phyloP scores from a whole-genome alignment of 2,888 invertebrate genomes.

The Chalcis sispes region DNA sequence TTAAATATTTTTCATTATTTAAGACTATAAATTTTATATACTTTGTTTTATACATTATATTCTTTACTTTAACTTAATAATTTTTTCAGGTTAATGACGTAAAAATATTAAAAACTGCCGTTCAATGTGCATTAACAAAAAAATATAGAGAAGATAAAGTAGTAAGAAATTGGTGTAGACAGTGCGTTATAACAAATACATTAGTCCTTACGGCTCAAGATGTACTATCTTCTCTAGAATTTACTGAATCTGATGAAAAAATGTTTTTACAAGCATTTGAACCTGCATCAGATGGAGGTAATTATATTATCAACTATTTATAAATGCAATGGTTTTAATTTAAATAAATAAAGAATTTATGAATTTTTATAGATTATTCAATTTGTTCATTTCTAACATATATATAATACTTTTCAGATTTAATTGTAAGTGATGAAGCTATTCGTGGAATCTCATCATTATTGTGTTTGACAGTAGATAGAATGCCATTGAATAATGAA shows the following conservation, averaged over 20 bases:
- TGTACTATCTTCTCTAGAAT: conserved; percentile 60
- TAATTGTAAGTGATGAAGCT: conserved; percentile 74
- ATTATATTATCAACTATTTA: conserved; percentile 43
- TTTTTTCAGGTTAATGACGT: conserved; percentile 64
- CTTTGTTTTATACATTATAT: background rate
- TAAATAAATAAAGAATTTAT: too few species aligned
- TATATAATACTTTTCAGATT: conserved; percentile 69
- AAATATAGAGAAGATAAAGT: conserved; percentile 74
- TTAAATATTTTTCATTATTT: conserved; percentile 13
- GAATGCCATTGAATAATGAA: conserved; percentile 55
- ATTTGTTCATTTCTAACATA: too few species aligned
- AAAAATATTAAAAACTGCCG: conserved; percentile 61
- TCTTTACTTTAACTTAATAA: background rate
- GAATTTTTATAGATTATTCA: background rate
- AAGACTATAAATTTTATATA: background rate
- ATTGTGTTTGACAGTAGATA: conserved; percentile 71
- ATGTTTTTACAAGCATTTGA: conserved; percentile 68
- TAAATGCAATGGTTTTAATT: background rate
- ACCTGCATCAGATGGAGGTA: conserved; percentile 73
- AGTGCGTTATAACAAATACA: conserved; percentile 74
- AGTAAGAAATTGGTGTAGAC: conserved; percentile 77
- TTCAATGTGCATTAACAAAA: conserved; percentile 74
- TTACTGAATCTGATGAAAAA: conserved; percentile 61
- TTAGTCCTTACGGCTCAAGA: conserved; percentile 72
- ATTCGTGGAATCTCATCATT: conserved; percentile 74